Percentiles rank a stretch among this genome's conserved stretches.
phyloP scores from a whole-genome alignment of 2,113 vertebrate species.

The Oncorhynchus tshawytscha region DNA sequence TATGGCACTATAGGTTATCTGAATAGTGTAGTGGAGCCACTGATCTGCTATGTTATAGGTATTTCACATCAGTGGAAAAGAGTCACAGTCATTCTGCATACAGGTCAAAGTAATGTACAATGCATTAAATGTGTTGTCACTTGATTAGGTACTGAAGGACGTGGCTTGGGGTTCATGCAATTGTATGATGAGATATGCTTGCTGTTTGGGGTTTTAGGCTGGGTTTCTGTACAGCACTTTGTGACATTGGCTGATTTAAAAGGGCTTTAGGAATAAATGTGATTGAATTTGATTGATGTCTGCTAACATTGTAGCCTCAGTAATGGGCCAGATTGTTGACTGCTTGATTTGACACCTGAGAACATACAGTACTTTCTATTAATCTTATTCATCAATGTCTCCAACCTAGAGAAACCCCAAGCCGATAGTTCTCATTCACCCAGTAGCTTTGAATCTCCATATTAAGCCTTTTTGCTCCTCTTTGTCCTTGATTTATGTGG shows the following conservation, averaged over 20 bases:
- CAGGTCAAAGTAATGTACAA: not conserved
- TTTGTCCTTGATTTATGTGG: conserved; percentile 24
- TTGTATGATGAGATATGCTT: not conserved
- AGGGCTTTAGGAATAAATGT: no score
- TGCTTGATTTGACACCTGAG: not conserved
- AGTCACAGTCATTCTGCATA: not conserved
- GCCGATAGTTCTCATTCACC: not conserved
- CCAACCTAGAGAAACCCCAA: not conserved
- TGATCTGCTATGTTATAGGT: not conserved
- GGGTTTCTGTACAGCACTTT: no score
- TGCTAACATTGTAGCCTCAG: not conserved
- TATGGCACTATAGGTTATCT: not conserved
- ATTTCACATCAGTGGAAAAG: not conserved
- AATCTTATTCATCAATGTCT: not conserved
- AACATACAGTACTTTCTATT: not conserved
- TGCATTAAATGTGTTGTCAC: not conserved
- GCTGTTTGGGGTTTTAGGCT: no score
- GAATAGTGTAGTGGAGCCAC: not conserved
- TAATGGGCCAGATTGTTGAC: not conserved
- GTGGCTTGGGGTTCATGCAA: not conserved
- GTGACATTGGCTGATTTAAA: no score
- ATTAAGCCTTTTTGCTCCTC: not conserved
- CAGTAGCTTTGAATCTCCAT: conserved; percentile 22
- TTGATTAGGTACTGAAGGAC: not conserved
- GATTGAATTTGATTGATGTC: not conserved